phyloP scores from a whole-genome alignment of 2,797 vertebrate genomes.

The Cercopithecus mitis region DNA sequence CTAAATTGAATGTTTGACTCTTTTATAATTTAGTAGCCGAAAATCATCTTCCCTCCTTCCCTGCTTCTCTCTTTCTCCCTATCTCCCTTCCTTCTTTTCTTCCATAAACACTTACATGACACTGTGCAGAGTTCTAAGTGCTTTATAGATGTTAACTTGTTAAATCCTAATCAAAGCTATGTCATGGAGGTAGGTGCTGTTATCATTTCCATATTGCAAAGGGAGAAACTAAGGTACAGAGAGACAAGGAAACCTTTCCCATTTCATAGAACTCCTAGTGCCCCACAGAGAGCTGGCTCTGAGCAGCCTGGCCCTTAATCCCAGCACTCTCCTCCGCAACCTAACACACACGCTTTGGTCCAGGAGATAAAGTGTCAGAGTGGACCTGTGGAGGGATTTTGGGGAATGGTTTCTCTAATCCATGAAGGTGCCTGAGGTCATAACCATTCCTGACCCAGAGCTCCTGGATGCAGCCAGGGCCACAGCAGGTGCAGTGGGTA shows the following conservation, averaged over 20 bases:
- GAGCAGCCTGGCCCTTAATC: neutral
- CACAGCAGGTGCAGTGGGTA: neutral
- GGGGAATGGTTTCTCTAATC: neutral
- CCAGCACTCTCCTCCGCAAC: neutral
- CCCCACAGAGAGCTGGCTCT: neutral
- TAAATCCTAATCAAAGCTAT: neutral
- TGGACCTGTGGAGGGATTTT: neutral
- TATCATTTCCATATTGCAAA: neutral
- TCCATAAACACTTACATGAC: neutral
- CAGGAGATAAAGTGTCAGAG: neutral
- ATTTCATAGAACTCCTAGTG: neutral
- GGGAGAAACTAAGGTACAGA: neutral
- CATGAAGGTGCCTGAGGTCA: neutral
- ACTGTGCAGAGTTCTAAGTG: neutral
- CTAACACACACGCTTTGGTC: neutral
- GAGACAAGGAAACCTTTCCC: no score
- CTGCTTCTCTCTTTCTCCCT: no score
- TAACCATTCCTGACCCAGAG: neutral
- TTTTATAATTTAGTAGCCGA: neutral
- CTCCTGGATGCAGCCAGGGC: neutral
- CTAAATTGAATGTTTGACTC: neutral
- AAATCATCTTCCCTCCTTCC: neutral
- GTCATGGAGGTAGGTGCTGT: neutral
- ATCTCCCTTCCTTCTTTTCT: neutral
- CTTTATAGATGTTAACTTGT: neutral